Conservation (phyloP, 2,797 vertebrate species). For the Enteromius anoplus region DNA sequence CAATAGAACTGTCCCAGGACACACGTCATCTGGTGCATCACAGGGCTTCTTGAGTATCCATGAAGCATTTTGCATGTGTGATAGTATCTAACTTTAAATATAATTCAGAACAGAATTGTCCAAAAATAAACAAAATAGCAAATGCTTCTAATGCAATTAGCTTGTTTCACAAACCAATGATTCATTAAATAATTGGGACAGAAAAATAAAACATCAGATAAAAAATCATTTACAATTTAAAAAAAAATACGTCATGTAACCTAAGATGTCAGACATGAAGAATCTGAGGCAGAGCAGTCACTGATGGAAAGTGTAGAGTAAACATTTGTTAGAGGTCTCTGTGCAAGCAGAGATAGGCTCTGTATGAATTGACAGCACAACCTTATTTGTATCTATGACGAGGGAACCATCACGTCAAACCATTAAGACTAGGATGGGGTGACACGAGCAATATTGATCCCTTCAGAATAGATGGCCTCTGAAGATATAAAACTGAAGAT, state of each 20-base stretch:
- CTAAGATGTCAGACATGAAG: constrained; percentile 66
- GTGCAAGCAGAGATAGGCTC: constrained; percentile 82
- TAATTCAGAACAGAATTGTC: neutral
- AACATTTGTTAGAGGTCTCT: constrained; percentile 82
- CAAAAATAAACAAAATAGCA: neutral
- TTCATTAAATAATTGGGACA: neutral
- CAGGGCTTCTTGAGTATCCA: neutral
- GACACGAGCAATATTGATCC: constrained; percentile 81
- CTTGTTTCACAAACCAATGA: neutral
- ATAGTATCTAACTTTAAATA: constrained; percentile 10
- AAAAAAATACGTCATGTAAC: constrained; percentile 37
- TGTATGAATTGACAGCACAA: constrained; percentile 72
- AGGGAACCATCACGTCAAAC: constrained; percentile 72
- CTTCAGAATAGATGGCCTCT: constrained; percentile 72
- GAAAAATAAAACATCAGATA: neutral
- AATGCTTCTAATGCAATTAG: neutral
- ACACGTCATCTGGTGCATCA: constrained; percentile 5
- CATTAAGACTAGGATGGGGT: constrained; percentile 75
- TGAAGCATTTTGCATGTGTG: constrained; percentile 13
- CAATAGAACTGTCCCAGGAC: constrained; percentile 13
- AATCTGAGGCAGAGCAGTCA: constrained; percentile 60
- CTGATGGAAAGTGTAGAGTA: constrained; percentile 72
- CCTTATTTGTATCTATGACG: constrained; percentile 77
- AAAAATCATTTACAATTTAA: neutral
- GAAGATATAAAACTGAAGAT: constrained; percentile 76